Evolutionary conservation across 2,888 invertebrate genomes (phyloP), one percentile per base, ranked within the genome.

Genomic region (Caradrina kadenii): DNA sequence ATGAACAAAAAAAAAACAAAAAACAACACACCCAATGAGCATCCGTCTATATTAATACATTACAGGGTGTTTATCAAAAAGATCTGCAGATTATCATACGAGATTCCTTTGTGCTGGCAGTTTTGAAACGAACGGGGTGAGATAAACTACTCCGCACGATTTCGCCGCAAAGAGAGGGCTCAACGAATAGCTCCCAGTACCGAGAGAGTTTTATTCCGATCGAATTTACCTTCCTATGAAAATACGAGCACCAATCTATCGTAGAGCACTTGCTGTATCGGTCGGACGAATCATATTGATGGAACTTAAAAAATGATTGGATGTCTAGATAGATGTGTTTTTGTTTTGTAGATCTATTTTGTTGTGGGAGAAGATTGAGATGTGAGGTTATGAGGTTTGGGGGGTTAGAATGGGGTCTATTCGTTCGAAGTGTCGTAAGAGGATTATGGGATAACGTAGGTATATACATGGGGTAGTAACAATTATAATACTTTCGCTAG

Each of bases 131-230:
- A 87, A 88, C 86, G 84, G 92, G 91, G 90, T 87, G 91, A 92
- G 94, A 94, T 94, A 94, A 93, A 94, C 93, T 93, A 91, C 91
- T 92, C 90, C 91, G 89, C 91, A 88, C 94, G 93, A 93, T 93
- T 94, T 93, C 90, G 88, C 90, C 82, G 90, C 92, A 95, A 94
- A 95, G 94, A 95, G 95, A 95, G 92, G 91, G 94, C 94, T 95
- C 95, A 94, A 84, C 88, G 85, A 86, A 81, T 85, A 87, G 90
- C 90, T 90, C 84, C 79, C 87, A 63, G 89, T 88, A 87, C 86
- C 82, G 82, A 82, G 83, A 82, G 89, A 92, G 92, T 92, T 94
- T 94, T 93, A 94, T 94, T 93, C 93, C 92, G 88, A 93, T 92
- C 90, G 92, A 93, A 93, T 93, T 93, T 93, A 91, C 91, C 87